Evolutionary conservation across 2,888 invertebrate genomes (phyloP).

Genomic region (Limenitis camilla): DNA sequence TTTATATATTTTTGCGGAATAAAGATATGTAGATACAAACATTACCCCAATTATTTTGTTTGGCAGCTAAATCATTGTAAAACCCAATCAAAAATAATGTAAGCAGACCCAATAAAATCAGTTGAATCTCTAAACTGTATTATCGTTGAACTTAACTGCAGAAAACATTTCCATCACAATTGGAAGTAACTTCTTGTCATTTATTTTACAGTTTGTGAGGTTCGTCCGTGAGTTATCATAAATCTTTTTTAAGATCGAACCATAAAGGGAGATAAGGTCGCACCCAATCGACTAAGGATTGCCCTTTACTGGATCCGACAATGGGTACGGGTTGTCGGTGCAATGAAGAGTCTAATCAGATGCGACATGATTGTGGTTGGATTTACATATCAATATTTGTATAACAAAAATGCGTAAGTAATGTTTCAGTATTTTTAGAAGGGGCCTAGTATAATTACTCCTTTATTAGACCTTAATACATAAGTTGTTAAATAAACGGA

Average conservation of each 20-base stretch:
- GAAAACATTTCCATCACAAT: slow-evolving; percentile 74
- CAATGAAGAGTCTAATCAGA: slow-evolving; percentile 35
- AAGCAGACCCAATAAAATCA: slow-evolving; percentile 64
- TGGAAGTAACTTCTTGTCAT: slow-evolving; percentile 73
- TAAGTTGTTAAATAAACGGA: too few relatives aligned
- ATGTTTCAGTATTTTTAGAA: too few relatives aligned
- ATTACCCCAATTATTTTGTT: too few relatives aligned
- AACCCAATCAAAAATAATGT: slow-evolving; percentile 33
- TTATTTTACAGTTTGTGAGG: slow-evolving; percentile 72
- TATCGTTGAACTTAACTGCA: slow-evolving; percentile 75
- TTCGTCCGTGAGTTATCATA: slow-evolving; percentile 72
- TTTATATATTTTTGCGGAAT: too few relatives aligned
- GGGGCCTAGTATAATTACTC: too few relatives aligned
- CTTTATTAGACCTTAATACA: too few relatives aligned
- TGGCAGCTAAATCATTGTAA: slow-evolving; percentile 44
- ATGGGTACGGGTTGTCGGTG: slow-evolving; percentile 66
- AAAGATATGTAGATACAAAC: too few relatives aligned
- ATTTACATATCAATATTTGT: too few relatives aligned
- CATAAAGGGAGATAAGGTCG: slow-evolving; percentile 72
- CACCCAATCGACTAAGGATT: slow-evolving; percentile 68
- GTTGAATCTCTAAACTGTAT: slow-evolving; percentile 69
- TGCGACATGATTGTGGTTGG: slow-evolving; percentile 4
- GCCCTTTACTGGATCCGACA: slow-evolving; percentile 58
- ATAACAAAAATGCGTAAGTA: too few relatives aligned
- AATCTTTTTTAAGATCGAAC: slow-evolving; percentile 72